Evolutionary conservation across 1,140 invertebrate genomes (phyloP).

Genomic region (Metopolophium dirhodum): DNA sequence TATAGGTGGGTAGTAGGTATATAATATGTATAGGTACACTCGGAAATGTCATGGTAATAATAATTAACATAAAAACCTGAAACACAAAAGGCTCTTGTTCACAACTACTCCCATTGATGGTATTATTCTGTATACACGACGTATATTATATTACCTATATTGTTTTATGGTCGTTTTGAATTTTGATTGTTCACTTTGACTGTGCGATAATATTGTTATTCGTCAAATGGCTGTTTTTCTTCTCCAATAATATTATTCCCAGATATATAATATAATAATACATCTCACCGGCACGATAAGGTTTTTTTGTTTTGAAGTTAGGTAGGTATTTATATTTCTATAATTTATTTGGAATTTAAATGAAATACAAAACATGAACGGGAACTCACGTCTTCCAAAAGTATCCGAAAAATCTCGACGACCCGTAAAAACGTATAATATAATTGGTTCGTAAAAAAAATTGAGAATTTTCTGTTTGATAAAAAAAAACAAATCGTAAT

Average conservation of each 20-base stretch:
- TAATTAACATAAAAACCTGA: neutral
- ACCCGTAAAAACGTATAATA: too few species aligned
- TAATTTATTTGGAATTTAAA: neutral
- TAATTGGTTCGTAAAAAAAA: too few species aligned
- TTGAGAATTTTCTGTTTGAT: too few species aligned
- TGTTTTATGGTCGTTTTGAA: neutral
- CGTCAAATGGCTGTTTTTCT: neutral
- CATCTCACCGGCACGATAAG: neutral
- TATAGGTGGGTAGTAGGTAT: neutral
- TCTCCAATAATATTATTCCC: neutral
- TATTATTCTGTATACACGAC: neutral
- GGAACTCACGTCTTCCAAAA: neutral
- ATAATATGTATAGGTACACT: neutral
- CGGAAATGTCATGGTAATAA: neutral
- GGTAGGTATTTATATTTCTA: neutral
- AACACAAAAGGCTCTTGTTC: constrained; percentile 1
- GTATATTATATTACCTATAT: neutral
- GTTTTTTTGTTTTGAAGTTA: neutral
- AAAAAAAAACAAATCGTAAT: too few species aligned
- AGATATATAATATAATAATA: neutral
- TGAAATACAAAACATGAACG: neutral
- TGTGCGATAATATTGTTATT: neutral
- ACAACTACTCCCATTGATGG: neutral
- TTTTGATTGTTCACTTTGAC: neutral
- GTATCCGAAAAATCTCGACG: neutral